Percentiles rank a stretch among this genome's conserved stretches.
These are phyloP conservation scores for Onychostruthus taczanowskii DNA, from an alignment of 2,113 vertebrate species.

Conservation along the genomic window DNA sequence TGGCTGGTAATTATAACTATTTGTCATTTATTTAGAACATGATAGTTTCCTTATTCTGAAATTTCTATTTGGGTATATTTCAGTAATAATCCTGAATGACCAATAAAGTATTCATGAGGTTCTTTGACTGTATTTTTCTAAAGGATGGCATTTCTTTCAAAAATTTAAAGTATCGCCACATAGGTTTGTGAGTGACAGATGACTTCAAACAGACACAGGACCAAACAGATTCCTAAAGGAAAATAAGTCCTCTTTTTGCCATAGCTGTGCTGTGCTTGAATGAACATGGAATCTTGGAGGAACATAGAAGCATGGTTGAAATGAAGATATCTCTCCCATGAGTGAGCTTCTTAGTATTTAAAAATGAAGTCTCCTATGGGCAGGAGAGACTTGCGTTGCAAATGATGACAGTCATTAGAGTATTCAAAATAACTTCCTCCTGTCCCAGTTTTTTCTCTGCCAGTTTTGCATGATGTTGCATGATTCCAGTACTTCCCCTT, in stretches of 20 bases:
- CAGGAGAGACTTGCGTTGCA: not conserved
- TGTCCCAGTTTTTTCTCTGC: not conserved
- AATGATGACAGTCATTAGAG: not conserved
- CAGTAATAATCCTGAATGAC: not conserved
- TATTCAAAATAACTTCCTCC: not conserved
- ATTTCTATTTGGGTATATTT: not conserved
- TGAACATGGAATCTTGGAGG: constrained; percentile 6
- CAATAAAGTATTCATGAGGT: not conserved
- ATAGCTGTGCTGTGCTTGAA: constrained; percentile 26
- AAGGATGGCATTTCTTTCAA: not conserved
- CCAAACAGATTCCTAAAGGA: constrained; percentile 15
- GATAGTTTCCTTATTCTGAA: not conserved
- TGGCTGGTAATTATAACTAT: not conserved
- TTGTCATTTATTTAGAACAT: not conserved
- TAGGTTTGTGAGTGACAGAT: constrained; percentile 9
- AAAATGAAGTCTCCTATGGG: constrained; percentile 21
- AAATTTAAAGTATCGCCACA: not conserved
- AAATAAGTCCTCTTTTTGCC: not conserved
- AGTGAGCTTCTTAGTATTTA: not conserved
- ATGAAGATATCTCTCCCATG: constrained; percentile 16
- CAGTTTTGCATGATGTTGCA: not conserved
- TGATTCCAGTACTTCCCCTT: not conserved
- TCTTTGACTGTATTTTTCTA: not conserved
- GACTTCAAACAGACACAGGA: not conserved
- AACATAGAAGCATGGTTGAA: not conserved